These are phyloP conservation scores for Fragum sueziense DNA, from an alignment of 2,888 invertebrate genomes.

Conservation along the genomic window DNA sequence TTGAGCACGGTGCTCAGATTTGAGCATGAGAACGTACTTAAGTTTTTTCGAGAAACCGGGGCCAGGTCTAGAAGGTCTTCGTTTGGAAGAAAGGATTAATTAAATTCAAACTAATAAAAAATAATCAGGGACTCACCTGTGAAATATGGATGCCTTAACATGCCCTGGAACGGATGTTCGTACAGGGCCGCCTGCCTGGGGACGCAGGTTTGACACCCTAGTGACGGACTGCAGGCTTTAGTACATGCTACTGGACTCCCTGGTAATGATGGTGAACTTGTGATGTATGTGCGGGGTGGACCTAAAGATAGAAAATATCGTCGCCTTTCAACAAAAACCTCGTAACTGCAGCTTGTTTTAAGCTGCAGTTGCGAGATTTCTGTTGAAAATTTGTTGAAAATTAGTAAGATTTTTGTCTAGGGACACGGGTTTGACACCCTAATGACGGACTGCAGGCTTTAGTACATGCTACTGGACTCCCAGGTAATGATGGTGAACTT, in stretches of 20 bases:
- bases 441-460: conserved; percentile 59
- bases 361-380: no score
- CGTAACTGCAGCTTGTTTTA: no score
- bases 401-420: conserved; percentile 67
- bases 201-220: conserved; percentile 69
- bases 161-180: conserved; percentile 72
- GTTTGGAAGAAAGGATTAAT: no score
- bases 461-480: conserved; percentile 45
- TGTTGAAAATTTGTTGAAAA: no score
- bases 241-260: conserved; percentile 51
- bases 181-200: conserved; percentile 72
- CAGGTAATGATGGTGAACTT: conserved; percentile 33
- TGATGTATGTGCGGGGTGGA: conserved; percentile 47
- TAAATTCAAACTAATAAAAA: no score
- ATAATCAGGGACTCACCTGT: conserved; percentile 64
- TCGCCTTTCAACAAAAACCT: conserved; percentile 59
- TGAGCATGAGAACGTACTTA: no score
- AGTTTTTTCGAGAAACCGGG: no score
- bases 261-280: conserved; percentile 30
- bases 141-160: conserved; percentile 75
- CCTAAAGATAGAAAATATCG: conserved; percentile 22
- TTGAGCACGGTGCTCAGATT: no score
- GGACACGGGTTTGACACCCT: conserved; percentile 68
- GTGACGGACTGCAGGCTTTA: conserved; percentile 56
- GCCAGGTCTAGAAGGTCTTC: no score